phyloP scores from a whole-genome alignment of 2,797 vertebrate species.

The Gallinago stenura region DNA sequence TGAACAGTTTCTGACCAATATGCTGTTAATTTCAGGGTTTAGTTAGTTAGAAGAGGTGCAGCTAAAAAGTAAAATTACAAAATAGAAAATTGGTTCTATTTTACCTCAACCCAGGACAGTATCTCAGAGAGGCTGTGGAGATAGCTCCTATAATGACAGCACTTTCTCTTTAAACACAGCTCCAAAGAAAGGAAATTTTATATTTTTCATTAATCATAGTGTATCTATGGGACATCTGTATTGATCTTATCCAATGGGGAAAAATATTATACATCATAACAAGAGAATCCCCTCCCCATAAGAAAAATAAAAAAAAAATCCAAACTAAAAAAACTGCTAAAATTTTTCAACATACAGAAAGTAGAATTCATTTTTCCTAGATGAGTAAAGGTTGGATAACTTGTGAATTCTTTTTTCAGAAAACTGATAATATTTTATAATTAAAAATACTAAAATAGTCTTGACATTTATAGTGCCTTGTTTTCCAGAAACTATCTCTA shows the following conservation, averaged over 20 bases:
- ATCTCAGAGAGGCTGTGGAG: background rate
- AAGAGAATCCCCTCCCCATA: background rate
- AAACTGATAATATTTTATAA: background rate
- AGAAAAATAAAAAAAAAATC: background rate
- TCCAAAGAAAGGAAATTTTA: background rate
- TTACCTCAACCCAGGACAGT: no score
- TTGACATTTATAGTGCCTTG: background rate
- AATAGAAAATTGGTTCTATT: no score
- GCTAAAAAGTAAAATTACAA: no score
- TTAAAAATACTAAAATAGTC: background rate
- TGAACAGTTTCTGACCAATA: no score
- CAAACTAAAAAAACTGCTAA: background rate
- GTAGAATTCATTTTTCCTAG: background rate
- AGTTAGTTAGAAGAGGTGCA: no score
- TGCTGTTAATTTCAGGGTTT: no score
- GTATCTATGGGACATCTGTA: background rate
- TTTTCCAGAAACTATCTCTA: background rate
- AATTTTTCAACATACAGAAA: background rate
- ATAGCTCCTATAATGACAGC: background rate
- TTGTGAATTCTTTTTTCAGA: background rate
- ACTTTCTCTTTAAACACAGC: background rate
- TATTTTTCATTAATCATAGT: background rate
- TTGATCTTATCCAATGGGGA: fast-evolving
- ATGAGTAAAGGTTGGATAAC: background rate
- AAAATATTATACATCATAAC: background rate